Evolutionary conservation across 2,888 invertebrate genomes (phyloP).

Genomic region (Danaus chrysippus): DNA sequence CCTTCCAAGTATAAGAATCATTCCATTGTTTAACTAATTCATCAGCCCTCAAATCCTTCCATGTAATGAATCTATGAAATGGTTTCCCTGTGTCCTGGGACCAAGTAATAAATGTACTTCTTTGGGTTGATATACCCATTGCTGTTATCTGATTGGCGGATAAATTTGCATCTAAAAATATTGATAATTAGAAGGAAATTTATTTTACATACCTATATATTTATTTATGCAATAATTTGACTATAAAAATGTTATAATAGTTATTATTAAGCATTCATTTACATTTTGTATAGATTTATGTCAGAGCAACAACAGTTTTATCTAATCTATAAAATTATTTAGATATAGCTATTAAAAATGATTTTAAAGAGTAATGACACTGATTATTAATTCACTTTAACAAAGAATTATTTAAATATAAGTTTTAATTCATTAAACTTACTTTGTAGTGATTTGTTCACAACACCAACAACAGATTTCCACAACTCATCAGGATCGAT

Average conservation of each 20-base stretch:
- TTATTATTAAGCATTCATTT: no score
- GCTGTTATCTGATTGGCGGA: constrained; percentile 83
- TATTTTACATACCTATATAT: background rate
- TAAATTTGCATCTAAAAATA: constrained; percentile 83
- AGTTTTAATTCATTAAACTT: constrained; percentile 39
- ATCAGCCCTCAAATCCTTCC: constrained; percentile 92
- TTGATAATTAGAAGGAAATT: constrained; percentile 7
- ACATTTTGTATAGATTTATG: no score
- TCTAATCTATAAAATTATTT: no score
- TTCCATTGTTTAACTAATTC: constrained; percentile 88
- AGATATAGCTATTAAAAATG: no score
- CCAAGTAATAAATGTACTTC: constrained; percentile 92
- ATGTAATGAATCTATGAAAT: constrained; percentile 92
- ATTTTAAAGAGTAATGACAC: no score
- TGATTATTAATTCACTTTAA: no score
- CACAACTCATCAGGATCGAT: constrained; percentile 92
- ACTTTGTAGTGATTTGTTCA: constrained; percentile 85
- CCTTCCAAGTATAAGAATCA: constrained; percentile 84
- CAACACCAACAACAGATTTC: constrained; percentile 82
- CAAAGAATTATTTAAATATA: no score
- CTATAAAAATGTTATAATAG: no score
- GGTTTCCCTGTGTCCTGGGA: constrained; percentile 85
- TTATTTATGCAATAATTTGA: background rate
- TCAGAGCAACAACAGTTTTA: no score
- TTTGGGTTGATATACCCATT: constrained; percentile 90